phyloP scores from a whole-genome alignment of 1,140 invertebrate genomes.

The Thaumatotibia leucotreta region DNA sequence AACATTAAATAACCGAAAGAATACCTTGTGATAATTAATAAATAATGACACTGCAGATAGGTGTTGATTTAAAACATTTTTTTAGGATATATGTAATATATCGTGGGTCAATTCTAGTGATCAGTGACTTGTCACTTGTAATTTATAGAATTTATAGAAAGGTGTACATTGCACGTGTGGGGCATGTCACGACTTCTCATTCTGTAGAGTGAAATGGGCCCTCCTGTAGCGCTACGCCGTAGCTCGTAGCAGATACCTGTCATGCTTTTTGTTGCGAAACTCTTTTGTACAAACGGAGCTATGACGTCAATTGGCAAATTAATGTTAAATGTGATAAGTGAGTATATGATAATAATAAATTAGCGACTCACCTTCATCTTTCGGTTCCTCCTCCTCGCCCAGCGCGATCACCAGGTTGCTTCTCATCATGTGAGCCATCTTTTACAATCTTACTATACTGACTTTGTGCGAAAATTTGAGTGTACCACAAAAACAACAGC shows the following conservation, averaged over 20 bases:
- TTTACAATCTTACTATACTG: constrained; percentile 57
- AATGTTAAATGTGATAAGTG: background rate
- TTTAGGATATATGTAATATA: too few species aligned
- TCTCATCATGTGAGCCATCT: constrained; percentile 63
- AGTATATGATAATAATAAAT: background rate
- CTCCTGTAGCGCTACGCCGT: background rate
- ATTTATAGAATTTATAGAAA: too few species aligned
- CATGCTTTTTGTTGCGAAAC: background rate
- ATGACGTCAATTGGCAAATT: background rate
- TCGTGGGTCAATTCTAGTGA: too few species aligned
- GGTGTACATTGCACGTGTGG: too few species aligned
- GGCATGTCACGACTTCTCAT: too few species aligned
- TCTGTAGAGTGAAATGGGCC: background rate
- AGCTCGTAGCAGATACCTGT: background rate
- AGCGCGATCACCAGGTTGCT: constrained; percentile 57
- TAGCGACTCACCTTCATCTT: constrained; percentile 53
- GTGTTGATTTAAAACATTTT: too few species aligned
- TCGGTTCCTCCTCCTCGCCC: constrained; percentile 27
- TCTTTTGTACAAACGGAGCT: background rate
- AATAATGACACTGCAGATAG: too few species aligned
- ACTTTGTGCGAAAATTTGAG: constrained; percentile 53
- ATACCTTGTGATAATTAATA: too few species aligned
- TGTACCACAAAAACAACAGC: constrained; percentile 39
- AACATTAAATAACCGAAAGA: too few species aligned
- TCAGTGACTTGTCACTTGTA: too few species aligned